Conservation (phyloP, 2,888 invertebrate species). For the Linnaemya tessellans region DNA sequence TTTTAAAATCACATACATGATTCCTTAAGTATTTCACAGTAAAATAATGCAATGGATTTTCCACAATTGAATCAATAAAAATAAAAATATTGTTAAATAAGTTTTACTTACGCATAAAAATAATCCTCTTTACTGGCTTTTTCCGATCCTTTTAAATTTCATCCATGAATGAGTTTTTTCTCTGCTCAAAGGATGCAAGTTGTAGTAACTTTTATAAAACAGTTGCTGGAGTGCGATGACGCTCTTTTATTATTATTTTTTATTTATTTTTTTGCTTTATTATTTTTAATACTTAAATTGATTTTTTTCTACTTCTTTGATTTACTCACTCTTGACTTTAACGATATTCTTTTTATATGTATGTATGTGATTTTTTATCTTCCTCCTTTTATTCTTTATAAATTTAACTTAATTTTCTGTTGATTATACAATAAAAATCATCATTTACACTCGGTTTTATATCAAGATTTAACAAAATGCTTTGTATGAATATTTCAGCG, state of each 20-base stretch:
- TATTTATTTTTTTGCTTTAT: constrained; percentile 23
- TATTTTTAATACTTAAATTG: constrained; percentile 4
- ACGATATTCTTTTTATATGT: constrained; percentile 16
- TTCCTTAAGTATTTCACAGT: background rate
- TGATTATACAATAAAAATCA: constrained; percentile 52
- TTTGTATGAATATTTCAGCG: background rate
- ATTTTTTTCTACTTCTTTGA: background rate
- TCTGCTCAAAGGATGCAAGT: background rate
- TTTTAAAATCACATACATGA: too few species aligned
- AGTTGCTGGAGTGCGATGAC: background rate
- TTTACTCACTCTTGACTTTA: constrained; percentile 30
- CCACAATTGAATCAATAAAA: background rate
- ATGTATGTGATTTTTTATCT: constrained; percentile 29
- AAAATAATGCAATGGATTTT: background rate
- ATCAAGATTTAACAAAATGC: constrained; percentile 11
- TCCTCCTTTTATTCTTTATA: constrained; percentile 29
- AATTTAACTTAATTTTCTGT: constrained; percentile 69
- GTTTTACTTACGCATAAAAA: constrained; percentile 31
- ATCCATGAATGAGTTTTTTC: constrained; percentile 31
- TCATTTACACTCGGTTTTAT: constrained; percentile 29
- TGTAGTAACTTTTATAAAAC: background rate
- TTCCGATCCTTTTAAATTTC: constrained; percentile 7
- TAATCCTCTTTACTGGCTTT: constrained; percentile 20
- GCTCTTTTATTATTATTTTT: too few species aligned
- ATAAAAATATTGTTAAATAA: background rate